A percentile compares a stretch with the other conserved stretches of the same genome.
These are phyloP conservation scores for Symphodus melops DNA, from an alignment of 2,113 vertebrate genomes.

Conservation along the genomic window DNA sequence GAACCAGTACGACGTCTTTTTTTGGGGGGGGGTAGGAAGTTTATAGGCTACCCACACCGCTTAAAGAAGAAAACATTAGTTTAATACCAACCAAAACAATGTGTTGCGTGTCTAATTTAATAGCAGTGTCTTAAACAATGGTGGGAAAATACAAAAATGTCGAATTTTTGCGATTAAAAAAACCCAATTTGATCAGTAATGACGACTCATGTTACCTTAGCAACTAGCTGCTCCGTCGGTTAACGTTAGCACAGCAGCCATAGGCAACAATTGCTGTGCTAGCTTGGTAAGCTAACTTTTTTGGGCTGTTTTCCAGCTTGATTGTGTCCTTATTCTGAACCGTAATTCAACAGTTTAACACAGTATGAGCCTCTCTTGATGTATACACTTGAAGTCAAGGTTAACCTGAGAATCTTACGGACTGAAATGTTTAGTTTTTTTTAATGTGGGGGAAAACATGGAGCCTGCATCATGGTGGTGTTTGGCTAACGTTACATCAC, in stretches of 20 bases:
- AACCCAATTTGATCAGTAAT: slow-evolving; percentile 18
- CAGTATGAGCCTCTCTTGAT: neutral
- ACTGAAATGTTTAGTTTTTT: neutral
- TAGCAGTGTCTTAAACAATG: neutral
- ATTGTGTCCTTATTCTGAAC: slow-evolving; percentile 53
- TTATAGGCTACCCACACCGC: neutral
- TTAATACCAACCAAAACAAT: neutral
- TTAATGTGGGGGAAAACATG: neutral
- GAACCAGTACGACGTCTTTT: neutral
- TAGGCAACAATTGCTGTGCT: slow-evolving; percentile 61
- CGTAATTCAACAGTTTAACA: neutral
- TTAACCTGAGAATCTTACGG: neutral
- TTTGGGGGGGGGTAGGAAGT: slow-evolving; percentile 14
- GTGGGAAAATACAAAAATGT: neutral
- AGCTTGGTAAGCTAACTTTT: slow-evolving; percentile 67
- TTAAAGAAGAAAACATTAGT: slow-evolving; percentile 13
- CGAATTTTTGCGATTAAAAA: slow-evolving; percentile 15
- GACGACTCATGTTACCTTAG: slow-evolving; percentile 41
- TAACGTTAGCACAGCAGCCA: slow-evolving; percentile 37
- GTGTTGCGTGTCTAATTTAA: slow-evolving; percentile 4
- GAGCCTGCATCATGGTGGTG: slow-evolving; percentile 20
- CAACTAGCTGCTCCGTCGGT: slow-evolving; percentile 42
- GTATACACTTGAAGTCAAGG: neutral
- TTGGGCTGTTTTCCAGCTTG: slow-evolving; percentile 65
- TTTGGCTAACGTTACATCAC: slow-evolving; percentile 37